Evolutionary conservation across 2,797 vertebrate species (phyloP).

Genomic region (Gadopsis bispinosus): DNA sequence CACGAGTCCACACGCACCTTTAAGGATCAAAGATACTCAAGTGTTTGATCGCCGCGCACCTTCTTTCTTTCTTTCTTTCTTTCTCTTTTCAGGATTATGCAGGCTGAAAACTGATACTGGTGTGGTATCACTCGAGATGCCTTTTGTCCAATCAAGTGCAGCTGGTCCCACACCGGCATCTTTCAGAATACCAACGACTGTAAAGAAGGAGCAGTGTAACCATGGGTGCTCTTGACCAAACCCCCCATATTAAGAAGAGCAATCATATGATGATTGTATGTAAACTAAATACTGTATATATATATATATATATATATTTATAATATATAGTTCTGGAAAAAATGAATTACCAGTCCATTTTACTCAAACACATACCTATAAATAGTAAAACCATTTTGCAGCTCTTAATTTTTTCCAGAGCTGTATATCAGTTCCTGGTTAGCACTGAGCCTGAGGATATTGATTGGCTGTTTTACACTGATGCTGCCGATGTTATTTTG

Average conservation of each 20-base stretch:
- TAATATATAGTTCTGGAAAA: too few species aligned
- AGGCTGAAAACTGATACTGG: conserved; percentile 65
- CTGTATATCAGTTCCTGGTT: neutral
- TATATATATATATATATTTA: too few species aligned
- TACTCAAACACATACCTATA: too few species aligned
- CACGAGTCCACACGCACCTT: conserved; percentile 74
- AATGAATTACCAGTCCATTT: too few species aligned
- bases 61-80: conserved; percentile 31
- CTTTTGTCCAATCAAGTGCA: conserved; percentile 62
- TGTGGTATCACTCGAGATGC: conserved; percentile 58
- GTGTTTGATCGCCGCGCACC: conserved; percentile 64
- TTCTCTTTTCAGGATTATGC: conserved; percentile 45
- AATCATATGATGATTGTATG: conserved; percentile 16
- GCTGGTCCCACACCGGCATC: conserved; percentile 23
- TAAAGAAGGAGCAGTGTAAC: conserved; percentile 28
- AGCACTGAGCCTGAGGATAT: conserved; percentile 11
- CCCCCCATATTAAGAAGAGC: neutral
- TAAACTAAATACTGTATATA: neutral
- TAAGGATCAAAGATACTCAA: conserved; percentile 74
- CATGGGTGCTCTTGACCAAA: conserved; percentile 12
- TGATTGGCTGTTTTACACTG: conserved; percentile 7
- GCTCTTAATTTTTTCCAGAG: too few species aligned
- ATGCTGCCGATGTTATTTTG: conserved; percentile 30
- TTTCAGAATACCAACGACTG: conserved; percentile 8
- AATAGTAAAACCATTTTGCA: too few species aligned